Evolutionary conservation across 37 sponge, comb jelly and placozoan species (phyloP).

Genomic region (Agelas oroides): DNA sequence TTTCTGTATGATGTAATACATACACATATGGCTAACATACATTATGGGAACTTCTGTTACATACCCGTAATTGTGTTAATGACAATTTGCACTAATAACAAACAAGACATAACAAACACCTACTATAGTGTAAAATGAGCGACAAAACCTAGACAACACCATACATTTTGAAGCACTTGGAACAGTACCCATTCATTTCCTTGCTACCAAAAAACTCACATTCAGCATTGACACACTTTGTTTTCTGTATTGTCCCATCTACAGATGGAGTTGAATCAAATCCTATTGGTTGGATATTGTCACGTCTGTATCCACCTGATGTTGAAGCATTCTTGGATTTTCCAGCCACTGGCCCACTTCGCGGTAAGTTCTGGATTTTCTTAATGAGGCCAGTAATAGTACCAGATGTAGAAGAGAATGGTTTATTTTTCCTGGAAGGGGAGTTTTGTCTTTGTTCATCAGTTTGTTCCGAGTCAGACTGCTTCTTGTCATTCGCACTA

Average conservation of each 20-base stretch:
- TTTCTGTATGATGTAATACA: too few species aligned
- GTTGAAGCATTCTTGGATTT: background rate
- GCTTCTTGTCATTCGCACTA: too few species aligned
- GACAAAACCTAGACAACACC: too few species aligned
- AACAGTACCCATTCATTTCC: conserved; percentile 54
- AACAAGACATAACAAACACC: too few species aligned
- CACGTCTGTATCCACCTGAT: conserved; percentile 45
- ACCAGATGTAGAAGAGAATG: background rate
- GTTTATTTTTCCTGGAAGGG: background rate
- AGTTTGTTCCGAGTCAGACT: too few species aligned
- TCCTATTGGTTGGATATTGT: conserved; percentile 50
- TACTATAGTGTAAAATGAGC: too few species aligned
- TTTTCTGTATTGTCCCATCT: background rate
- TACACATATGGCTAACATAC: too few species aligned
- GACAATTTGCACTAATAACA: too few species aligned
- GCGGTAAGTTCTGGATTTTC: too few species aligned
- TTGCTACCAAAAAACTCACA: conserved; percentile 64
- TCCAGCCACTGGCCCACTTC: background rate
- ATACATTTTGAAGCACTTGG: conserved; percentile 35
- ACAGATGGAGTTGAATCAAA: background rate
- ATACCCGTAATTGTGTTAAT: too few species aligned
- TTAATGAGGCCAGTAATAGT: too few species aligned
- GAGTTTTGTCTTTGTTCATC: background rate
- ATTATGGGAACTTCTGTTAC: too few species aligned
- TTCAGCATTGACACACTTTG: conserved; percentile 22